Conservation (phyloP, 1,140 invertebrate species). For the Globodera rostochiensis region DNA sequence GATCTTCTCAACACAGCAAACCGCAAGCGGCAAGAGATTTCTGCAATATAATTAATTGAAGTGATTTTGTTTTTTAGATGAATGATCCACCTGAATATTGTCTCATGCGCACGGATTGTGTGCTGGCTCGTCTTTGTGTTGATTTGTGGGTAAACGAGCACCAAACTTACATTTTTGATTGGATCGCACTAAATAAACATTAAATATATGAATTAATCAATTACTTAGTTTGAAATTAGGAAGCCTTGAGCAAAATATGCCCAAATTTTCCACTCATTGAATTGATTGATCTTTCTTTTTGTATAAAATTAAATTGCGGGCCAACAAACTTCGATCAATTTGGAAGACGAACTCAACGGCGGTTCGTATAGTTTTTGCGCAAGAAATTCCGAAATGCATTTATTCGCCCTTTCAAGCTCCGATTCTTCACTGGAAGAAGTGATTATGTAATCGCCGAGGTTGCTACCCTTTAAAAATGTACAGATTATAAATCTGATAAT, state of each 20-base stretch:
- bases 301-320: background rate
- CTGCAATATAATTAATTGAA: slow-evolving; percentile 31
- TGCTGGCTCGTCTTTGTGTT: slow-evolving; percentile 3
- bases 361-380: slow-evolving; percentile 40
- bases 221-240: too few species aligned
- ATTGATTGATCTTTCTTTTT: too few species aligned
- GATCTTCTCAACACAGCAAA: slow-evolving; percentile 50
- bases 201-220: slow-evolving; percentile 8
- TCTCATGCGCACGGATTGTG: slow-evolving; percentile 41
- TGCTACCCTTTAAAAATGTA: slow-evolving; percentile 43
- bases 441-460: slow-evolving; percentile 39
- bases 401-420: slow-evolving; percentile 35
- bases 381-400: slow-evolving; percentile 40
- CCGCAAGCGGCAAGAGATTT: slow-evolving; percentile 38
- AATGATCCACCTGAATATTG: slow-evolving; percentile 28
- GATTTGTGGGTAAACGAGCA: slow-evolving; percentile 49
- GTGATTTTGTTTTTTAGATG: slow-evolving; percentile 3
- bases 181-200: slow-evolving; percentile 26
- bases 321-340: slow-evolving; percentile 23
- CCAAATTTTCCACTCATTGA: too few species aligned
- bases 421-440: slow-evolving; percentile 1
- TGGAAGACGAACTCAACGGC: slow-evolving; percentile 32
- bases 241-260: too few species aligned
- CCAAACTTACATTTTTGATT: slow-evolving; percentile 40
- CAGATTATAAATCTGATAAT: slow-evolving; percentile 16